phyloP scores from a whole-genome alignment of 1,140 invertebrate species.

The Platorchestia sp. region DNA sequence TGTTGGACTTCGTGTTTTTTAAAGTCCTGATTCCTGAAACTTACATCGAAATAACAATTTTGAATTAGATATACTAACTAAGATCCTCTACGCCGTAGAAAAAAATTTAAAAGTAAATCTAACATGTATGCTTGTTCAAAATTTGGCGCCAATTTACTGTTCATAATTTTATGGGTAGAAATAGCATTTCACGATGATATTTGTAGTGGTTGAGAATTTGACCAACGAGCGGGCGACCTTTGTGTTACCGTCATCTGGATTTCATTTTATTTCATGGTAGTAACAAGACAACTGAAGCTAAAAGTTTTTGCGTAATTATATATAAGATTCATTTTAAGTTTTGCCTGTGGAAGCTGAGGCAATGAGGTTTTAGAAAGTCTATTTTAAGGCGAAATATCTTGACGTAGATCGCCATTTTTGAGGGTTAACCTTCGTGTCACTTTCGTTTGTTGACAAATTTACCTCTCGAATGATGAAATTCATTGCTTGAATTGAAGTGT shows the following conservation, averaged over 20 bases:
- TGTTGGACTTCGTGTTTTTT: not conserved
- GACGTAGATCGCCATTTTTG: constrained; percentile 64
- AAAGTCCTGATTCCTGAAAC: not conserved
- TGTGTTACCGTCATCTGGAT: constrained; percentile 56
- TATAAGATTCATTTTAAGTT: not conserved
- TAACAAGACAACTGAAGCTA: not conserved
- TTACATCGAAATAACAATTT: not conserved
- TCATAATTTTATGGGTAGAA: constrained; percentile 41
- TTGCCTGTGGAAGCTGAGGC: not conserved
- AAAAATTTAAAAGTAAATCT: not conserved
- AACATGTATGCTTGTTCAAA: not conserved
- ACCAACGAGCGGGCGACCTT: constrained; percentile 64
- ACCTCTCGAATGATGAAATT: constrained; percentile 31
- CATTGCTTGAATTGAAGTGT: not conserved
- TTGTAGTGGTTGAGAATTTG: constrained; percentile 56
- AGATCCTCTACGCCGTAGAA: not conserved
- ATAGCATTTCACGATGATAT: constrained; percentile 44
- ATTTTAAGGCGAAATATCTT: constrained; percentile 49
- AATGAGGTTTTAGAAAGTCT: not conserved
- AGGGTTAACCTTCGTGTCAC: constrained; percentile 59
- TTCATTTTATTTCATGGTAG: constrained; percentile 57
- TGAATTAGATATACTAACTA: not conserved
- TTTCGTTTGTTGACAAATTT: constrained; percentile 63
- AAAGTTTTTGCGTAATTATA: not conserved
- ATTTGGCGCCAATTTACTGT: constrained; percentile 39